Evolutionary conservation across 2,888 invertebrate species (phyloP), one percentile per base, ranked within the genome.

Genomic region (Crioceris asparagi): DNA sequence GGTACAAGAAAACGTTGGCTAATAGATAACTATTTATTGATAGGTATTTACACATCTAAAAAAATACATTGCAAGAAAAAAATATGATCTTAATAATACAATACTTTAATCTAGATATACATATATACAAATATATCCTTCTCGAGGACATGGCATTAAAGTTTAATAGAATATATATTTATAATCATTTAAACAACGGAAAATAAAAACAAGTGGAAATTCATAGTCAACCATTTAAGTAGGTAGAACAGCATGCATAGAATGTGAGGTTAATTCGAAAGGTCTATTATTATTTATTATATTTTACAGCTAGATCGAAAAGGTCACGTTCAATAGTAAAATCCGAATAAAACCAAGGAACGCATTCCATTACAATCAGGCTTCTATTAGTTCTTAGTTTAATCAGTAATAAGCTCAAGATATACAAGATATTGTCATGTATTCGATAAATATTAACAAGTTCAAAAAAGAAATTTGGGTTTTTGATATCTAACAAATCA

Each of bases 21-120:
- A n/a, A 45, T n/a, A 42, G 39, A 45, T 49, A 53, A 47, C 48
- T 51, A 52, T 53, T 48, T 54, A 50, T 51, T 55, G 48, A 55
- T 51, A 57, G 54, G 48, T 60, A 61, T 61, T 55, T 61, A 62
- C 60, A 62, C 56, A 61, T 61, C 60, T 63, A 62, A 63, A 64
- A 64, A 64, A 64, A 64, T 64, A 64, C 62, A 62, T 61, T 62
- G 57, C 62, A 64, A 60, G 62, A 60, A 60, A 62, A 61, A 61
- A 27, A 62, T 59, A 62, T 58, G 56, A 59, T 59, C 55, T 60
- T 59, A 57, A 56, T 53, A 49, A 56, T 57, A 54, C 54, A 59
- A 50, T n/a, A n/a, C n/a, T 60, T 59, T 56, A 61, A 57, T 63
- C 60, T 63, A 63, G 59, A 61, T 64, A 58, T 62, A 64, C 64